Percentiles rank a stretch among this genome's conserved stretches.
phyloP scores from a whole-genome alignment of 64 coral and sea anemone species.

The Stichodactyla mertensii region DNA sequence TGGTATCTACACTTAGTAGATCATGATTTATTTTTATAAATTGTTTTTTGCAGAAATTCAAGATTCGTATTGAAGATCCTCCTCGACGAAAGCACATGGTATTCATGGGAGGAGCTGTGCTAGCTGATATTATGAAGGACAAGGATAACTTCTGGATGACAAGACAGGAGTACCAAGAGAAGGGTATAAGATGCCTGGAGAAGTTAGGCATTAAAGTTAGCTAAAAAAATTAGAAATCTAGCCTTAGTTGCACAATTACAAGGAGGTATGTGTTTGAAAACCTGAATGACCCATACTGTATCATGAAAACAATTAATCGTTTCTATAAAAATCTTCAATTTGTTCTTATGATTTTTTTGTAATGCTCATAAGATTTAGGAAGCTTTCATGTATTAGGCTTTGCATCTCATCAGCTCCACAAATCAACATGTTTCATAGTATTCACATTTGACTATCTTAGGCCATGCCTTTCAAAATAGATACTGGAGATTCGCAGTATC shows the following conservation, averaged over 20 bases:
- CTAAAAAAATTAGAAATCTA: conserved; percentile 5
- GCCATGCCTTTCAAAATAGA: too few species aligned
- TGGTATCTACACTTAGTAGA: background rate
- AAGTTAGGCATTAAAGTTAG: conserved; percentile 85
- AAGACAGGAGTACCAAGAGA: conserved; percentile 87
- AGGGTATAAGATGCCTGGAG: conserved; percentile 87
- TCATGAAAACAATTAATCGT: background rate
- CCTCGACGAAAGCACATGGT: conserved; percentile 98
- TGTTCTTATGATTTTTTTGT: background rate
- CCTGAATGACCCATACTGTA: background rate
- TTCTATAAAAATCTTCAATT: background rate
- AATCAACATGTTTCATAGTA: too few species aligned
- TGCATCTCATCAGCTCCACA: too few species aligned
- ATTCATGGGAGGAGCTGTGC: conserved; percentile 87
- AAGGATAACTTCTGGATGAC: conserved; percentile 99
- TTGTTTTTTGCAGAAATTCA: conserved; percentile 82
- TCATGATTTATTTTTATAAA: background rate
- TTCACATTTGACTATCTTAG: too few species aligned
- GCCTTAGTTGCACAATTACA: background rate
- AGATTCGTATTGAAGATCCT: conserved; percentile 98
- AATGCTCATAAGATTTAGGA: background rate
- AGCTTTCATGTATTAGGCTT: background rate
- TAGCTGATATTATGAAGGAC: conserved; percentile 99
- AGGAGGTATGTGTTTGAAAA: conserved; percentile 11
- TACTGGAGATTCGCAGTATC: too few species aligned